Base-by-base conservation (phyloP, 2,888 invertebrate genomes). In the Troglohyphantes excavatus region DNA sequence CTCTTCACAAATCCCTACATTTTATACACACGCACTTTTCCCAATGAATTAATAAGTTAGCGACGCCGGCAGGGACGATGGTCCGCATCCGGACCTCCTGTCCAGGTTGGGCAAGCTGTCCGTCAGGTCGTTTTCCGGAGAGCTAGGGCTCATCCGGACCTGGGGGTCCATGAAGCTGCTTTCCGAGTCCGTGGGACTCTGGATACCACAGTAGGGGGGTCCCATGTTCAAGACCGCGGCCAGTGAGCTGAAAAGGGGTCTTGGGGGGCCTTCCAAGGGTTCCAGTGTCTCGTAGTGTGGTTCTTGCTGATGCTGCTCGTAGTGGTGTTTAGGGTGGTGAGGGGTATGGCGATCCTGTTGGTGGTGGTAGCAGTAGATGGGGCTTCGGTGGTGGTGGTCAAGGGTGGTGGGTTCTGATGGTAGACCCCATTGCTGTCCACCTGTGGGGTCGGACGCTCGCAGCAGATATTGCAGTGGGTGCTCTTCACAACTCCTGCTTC, bases 211-310 rank as follows among this genome's bases (percentile, higher is more conserved):
- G 65, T 91, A 91, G 7, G 70, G 27, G 21, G 70, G 27, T n/a
- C 61, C 43, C 59, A 73, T 79, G 61, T 73, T 90, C 78, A 90
- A 39, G 83, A 86, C 86, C 53, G 86, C 86, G 23, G 90, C 82
- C 90, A 87, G 68, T 43, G 86, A 86, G 79, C 90, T 90, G 86
- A 90, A 67, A 61, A 90, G 78, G 65, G 90, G 90, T 46, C 89
- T 76, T 27, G 89, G 89, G 27, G 84, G 90, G 39, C 84, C 90
- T 23, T 90, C 90, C 79, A 83, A 29, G 85, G 90, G 90, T 61
- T 90, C 90, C 90, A 90, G 75, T 29, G 90, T 90, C 61, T 90
- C 90, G 85, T 90, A 90, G 85, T 90, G 90, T 26, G 90, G 90
- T 29, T 90, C 90, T 53, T 53, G 53, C 39, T 39, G 61, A n/a